These are phyloP conservation scores for Pedetes capensis DNA, from an alignment of 2,113 vertebrate species.

Conservation along the genomic window DNA sequence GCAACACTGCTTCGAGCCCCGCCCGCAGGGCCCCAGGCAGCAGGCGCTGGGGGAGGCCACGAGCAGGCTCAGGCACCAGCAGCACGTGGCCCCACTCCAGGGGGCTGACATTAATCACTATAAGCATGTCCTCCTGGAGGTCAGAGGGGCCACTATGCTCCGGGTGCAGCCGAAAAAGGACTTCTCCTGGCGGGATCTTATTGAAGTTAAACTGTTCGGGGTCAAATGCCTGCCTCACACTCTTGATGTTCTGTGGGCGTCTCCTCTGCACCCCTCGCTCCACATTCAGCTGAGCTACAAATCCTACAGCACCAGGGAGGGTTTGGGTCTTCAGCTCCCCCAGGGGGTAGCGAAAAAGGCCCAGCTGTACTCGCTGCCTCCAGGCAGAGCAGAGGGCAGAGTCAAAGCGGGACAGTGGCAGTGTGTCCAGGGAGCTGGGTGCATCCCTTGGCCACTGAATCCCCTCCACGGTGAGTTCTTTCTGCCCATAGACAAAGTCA, in stretches of 20 bases:
- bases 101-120: constrained; percentile 92
- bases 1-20: constrained; percentile 87
- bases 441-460: constrained; percentile 67
- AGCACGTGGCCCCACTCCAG: constrained; percentile 92
- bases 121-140: constrained; percentile 68
- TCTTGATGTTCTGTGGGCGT: constrained; percentile 88
- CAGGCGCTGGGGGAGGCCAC: constrained; percentile 86
- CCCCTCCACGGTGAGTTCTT: constrained; percentile 81
- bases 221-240: constrained; percentile 88
- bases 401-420: constrained; percentile 85
- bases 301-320: constrained; percentile 84
- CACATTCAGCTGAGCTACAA: constrained; percentile 92
- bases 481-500: constrained; percentile 83
- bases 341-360: constrained; percentile 90
- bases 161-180: constrained; percentile 86
- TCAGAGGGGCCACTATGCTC: rapidly evolving
- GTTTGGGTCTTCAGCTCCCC: constrained; percentile 84
- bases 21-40: constrained; percentile 77
- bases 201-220: constrained; percentile 90
- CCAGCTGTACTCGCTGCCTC: constrained; percentile 86
- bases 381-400: constrained; percentile 82
- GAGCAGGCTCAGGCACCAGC: constrained; percentile 87
- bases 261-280: constrained; percentile 87
- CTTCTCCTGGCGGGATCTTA: constrained; percentile 86
- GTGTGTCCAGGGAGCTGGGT: neutral